phyloP scores from a whole-genome alignment of 2,888 invertebrate genomes.

The Caenorhabditis sp. region DNA sequence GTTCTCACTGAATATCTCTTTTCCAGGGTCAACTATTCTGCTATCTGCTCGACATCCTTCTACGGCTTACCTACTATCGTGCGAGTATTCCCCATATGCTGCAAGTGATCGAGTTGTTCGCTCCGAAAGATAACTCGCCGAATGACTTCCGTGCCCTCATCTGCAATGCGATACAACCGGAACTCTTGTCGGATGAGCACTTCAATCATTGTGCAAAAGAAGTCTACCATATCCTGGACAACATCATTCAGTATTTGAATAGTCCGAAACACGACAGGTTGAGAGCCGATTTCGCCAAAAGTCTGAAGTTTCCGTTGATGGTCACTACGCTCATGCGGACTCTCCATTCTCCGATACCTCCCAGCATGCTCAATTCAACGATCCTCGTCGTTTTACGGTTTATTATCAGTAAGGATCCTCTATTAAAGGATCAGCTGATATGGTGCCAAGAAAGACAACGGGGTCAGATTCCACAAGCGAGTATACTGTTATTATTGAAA shows the following conservation, averaged over 20 bases:
- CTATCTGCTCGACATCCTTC: conserved; percentile 25
- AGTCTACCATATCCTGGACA: conserved; percentile 17
- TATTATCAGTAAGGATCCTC: conserved; percentile 39
- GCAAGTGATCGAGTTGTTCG: conserved; percentile 29
- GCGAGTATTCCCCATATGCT: neutral
- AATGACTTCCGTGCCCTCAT: conserved; percentile 28
- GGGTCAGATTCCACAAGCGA: conserved; percentile 2
- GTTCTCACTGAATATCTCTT: neutral
- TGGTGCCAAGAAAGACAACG: neutral
- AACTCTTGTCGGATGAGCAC: neutral
- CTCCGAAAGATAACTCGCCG: conserved; percentile 3
- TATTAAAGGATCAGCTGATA: conserved; percentile 39
- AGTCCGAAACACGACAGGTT: conserved; percentile 34
- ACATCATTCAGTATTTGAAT: conserved; percentile 1
- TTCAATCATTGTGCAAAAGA: conserved; percentile 2
- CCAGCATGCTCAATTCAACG: neutral
- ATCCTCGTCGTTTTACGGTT: conserved; percentile 30
- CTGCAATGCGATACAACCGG: neutral
- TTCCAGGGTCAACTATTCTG: conserved; percentile 37
- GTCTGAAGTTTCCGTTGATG: conserved; percentile 19
- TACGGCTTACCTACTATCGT: conserved; percentile 6
- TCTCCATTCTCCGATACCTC: neutral
- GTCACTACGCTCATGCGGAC: conserved; percentile 8
- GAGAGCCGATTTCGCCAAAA: conserved; percentile 31
- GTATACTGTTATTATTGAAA: conserved; percentile 7